These are phyloP conservation scores for Tenthredo notha DNA, from an alignment of 2,888 invertebrate species.

Conservation along the genomic window DNA sequence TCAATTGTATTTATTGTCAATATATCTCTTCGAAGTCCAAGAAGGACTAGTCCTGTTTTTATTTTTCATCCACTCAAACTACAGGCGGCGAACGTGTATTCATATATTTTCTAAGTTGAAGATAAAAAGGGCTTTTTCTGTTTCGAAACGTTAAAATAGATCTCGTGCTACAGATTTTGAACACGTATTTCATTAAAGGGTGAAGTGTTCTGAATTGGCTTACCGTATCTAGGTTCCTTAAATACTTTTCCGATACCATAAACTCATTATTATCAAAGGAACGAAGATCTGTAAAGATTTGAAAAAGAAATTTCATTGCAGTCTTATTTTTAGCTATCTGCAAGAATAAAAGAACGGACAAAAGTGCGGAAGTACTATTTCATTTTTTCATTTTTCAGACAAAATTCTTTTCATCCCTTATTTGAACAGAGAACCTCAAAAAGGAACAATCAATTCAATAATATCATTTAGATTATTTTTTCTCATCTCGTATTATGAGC, in stretches of 20 bases:
- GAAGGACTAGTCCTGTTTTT: not conserved
- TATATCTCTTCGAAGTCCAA: no score
- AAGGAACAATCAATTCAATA: not conserved
- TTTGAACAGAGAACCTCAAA: not conserved
- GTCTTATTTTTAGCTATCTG: not conserved
- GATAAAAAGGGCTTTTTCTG: not conserved
- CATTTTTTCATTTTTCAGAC: no score
- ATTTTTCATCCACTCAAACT: not conserved
- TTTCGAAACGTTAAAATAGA: not conserved
- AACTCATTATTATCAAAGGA: not conserved
- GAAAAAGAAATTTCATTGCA: not conserved
- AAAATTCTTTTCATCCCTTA: not conserved
- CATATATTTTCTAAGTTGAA: not conserved
- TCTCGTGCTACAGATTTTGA: not conserved
- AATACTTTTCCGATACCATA: not conserved
- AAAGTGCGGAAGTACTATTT: not conserved
- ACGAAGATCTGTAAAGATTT: not conserved
- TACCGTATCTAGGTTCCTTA: not conserved
- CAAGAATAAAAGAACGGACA: not conserved
- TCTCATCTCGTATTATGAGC: not conserved
- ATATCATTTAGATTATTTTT: not conserved
- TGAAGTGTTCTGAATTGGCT: not conserved
- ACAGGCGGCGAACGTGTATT: not conserved
- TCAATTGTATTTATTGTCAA: not conserved
- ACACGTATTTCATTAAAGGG: not conserved